Evolutionary conservation across 2,888 invertebrate species (phyloP), one percentile per base, ranked within the genome.

Genomic region (Microctonus brassicae): DNA sequence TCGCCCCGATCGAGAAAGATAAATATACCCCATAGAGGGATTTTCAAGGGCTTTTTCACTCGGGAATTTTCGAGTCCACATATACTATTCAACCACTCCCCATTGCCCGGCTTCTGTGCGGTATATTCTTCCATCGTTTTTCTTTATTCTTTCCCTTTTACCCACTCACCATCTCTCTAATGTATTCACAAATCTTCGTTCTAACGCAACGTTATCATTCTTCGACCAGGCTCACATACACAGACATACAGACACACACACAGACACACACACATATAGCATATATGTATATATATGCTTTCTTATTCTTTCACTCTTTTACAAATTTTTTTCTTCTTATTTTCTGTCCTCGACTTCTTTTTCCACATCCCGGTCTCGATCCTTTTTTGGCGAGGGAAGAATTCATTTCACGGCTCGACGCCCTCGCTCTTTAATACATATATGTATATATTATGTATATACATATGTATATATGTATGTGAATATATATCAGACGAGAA

Each of bases 101-200:
- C 72, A 77, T 78, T 75, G 75, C 76, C 72, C 70, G 47, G 70
- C 57, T 68, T 17, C 47, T 17, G 17, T n/a, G n/a, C n/a, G n/a
- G n/a, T n/a, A n/a, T n/a, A n/a, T n/a, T 17, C 17, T 47, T n/a
- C 47, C 47, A 47, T 47, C 47, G 20, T 47, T 47, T 1, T 47
- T n/a, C 17, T 63, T 73, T 75, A 73, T 74, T 67, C 77, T n/a
- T n/a, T n/a, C n/a, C n/a, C n/a, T n/a, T n/a, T 74, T 77, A 71
- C 17, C 17, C 33, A 24, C 76, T 67, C 29, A 29, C 69, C 61
- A 69, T 77, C 63, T 77, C 66, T 83, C 84, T 86, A 86, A 86
- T 85, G 86, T 86, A 86, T 86, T 85, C 86, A 86, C 86, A 86
- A 86, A 86, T 86, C 86, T 86, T 86, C 83, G 81, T 83, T 84